Conservation (phyloP, 2,113 vertebrate genomes). For the human region DNA sequence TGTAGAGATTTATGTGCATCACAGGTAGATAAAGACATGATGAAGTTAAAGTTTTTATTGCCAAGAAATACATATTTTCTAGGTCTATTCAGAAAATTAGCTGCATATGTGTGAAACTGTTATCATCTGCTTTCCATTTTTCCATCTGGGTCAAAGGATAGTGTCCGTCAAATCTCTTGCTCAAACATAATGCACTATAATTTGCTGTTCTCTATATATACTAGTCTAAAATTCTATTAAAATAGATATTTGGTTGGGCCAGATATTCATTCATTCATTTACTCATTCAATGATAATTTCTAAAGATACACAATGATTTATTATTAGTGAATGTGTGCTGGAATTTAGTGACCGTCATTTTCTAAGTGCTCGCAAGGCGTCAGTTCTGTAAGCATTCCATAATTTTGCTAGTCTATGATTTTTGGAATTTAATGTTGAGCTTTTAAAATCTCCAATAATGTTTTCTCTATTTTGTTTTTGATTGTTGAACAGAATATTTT, state of each 20-base stretch:
- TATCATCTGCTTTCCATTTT: not conserved
- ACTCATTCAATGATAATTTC: not conserved
- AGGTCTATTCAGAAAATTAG: not conserved
- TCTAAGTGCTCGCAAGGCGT: not conserved
- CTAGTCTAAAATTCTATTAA: not conserved
- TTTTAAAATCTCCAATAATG: no score
- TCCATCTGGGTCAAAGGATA: not conserved
- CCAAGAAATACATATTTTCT: slow-evolving; percentile 2
- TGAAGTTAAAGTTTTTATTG: not conserved
- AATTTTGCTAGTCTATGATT: not conserved
- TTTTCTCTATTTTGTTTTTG: not conserved
- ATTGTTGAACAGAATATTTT: not conserved
- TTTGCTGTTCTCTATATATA: not conserved
- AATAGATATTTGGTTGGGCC: not conserved
- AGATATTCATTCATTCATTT: not conserved
- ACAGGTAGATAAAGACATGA: not conserved
- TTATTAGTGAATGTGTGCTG: not conserved
- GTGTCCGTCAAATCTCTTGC: not conserved
- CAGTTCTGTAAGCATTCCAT: not conserved
- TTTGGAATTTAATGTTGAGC: not conserved
- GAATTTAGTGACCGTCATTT: not conserved
- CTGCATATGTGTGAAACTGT: not conserved
- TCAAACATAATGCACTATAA: not conserved
- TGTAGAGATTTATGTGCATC: not conserved
- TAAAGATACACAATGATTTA: not conserved